These are phyloP conservation scores for Okapia johnstoni DNA, from an alignment of 2,113 vertebrate genomes.

Conservation along the genomic window DNA sequence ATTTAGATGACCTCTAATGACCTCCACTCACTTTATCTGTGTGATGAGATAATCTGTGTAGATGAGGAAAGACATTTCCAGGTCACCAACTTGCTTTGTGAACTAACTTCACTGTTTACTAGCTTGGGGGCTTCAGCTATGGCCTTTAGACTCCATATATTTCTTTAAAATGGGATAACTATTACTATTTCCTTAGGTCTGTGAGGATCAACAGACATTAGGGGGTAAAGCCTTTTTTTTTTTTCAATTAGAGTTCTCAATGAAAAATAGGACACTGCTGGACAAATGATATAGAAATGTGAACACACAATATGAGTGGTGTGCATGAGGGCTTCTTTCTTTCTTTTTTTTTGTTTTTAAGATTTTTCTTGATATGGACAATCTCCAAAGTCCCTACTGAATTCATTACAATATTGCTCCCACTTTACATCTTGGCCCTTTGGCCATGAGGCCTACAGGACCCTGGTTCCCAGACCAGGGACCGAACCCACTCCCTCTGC, in stretches of 20 bases:
- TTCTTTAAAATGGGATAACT: not conserved
- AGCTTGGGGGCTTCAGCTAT: not conserved
- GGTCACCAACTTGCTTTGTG: not conserved
- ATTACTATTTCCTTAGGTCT: not conserved
- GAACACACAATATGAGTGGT: not conserved
- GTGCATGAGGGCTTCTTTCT: not conserved
- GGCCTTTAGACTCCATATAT: not conserved
- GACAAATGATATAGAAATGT: not conserved
- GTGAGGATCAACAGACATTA: not conserved
- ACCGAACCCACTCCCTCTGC: not conserved
- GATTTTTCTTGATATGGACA: not conserved
- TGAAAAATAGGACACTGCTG: not conserved
- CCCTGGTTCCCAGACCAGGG: not conserved
- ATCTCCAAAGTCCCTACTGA: not conserved
- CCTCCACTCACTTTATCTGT: not conserved
- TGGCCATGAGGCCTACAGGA: not conserved
- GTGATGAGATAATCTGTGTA: not conserved
- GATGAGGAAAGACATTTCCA: not conserved
- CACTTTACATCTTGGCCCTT: not conserved
- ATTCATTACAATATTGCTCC: not conserved
- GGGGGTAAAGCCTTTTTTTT: not conserved
- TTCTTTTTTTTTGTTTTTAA: not conserved
- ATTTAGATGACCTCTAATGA: conserved; percentile 9
- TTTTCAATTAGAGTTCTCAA: not conserved
- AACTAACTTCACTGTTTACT: not conserved